Percentiles rank a stretch among this genome's conserved stretches.
These are phyloP conservation scores for Ispidina lecontei DNA, from an alignment of 2,797 vertebrate genomes.

Conservation along the genomic window DNA sequence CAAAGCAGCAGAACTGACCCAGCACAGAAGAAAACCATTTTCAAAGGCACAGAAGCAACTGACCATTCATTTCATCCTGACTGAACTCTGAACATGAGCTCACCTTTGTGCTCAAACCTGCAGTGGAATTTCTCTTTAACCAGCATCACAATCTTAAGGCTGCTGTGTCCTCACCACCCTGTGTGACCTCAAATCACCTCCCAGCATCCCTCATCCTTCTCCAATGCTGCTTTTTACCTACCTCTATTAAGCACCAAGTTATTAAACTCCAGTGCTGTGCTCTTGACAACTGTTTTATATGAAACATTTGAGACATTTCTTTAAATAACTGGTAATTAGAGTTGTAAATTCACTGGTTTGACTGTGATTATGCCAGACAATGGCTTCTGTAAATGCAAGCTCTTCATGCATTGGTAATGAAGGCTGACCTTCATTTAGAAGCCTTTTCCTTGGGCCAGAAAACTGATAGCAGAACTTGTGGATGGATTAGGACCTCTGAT, in stretches of 20 bases:
- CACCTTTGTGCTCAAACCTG: background rate
- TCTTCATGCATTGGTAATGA: background rate
- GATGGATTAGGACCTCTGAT: slow-evolving; percentile 57
- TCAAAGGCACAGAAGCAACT: background rate
- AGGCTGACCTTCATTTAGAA: slow-evolving; percentile 51
- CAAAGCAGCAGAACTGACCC: background rate
- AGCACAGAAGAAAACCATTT: background rate
- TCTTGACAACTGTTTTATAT: background rate
- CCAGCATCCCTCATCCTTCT: background rate
- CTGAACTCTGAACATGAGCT: background rate
- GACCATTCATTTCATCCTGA: background rate
- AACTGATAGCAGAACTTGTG: slow-evolving; percentile 50
- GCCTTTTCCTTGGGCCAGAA: slow-evolving; percentile 55
- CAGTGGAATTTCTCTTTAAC: background rate
- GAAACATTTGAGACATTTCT: background rate
- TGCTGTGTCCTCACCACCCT: background rate
- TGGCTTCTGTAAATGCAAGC: background rate
- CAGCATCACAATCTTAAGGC: background rate
- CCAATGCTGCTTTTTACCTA: background rate
- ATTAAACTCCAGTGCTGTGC: background rate
- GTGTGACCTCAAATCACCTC: background rate
- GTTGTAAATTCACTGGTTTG: background rate
- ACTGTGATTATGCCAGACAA: background rate
- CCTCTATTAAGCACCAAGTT: background rate
- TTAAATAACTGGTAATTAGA: background rate